Percentiles rank a stretch among this genome's conserved stretches.
phyloP scores from a whole-genome alignment of 2,888 invertebrate species.

The Cheilosia urbana region DNA sequence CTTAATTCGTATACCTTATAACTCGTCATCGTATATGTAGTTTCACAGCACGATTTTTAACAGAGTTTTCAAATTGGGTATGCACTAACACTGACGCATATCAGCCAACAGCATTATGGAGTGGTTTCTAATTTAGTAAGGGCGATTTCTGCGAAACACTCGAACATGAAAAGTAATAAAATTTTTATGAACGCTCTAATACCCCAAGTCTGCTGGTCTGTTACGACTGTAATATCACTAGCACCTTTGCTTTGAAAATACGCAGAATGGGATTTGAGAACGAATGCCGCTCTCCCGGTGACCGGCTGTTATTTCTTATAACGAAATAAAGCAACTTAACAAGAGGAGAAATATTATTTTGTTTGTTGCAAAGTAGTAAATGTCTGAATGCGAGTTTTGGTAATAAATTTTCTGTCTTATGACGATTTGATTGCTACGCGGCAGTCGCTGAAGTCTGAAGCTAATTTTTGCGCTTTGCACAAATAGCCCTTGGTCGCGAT shows the following conservation, averaged over 20 bases:
- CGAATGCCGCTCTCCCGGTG: constrained; percentile 15
- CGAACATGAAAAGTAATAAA: constrained; percentile 46
- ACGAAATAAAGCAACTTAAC: constrained; percentile 50
- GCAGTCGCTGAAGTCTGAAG: constrained; percentile 47
- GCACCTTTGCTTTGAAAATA: constrained; percentile 39
- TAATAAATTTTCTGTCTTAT: constrained; percentile 76
- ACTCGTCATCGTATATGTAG: background rate
- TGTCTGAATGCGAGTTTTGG: constrained; percentile 65
- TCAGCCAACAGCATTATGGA: background rate
- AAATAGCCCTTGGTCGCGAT: constrained; percentile 50
- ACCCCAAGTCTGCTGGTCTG: constrained; percentile 30
- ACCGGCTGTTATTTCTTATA: constrained; percentile 29
- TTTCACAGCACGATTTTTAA: constrained; percentile 1
- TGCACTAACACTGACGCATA: background rate
- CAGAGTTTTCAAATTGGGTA: constrained; percentile 15
- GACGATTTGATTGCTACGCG: constrained; percentile 62
- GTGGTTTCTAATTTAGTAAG: constrained; percentile 50
- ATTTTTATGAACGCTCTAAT: constrained; percentile 53
- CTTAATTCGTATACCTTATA: background rate
- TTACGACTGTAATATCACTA: constrained; percentile 37
- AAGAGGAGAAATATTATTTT: constrained; percentile 52
- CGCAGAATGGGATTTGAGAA: constrained; percentile 35
- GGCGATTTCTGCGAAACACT: constrained; percentile 43
- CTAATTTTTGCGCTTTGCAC: constrained; percentile 71
- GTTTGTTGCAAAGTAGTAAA: constrained; percentile 54